A percentile compares a stretch with the other conserved stretches of the same genome.
Conservation (phyloP, 2,113 vertebrate species). For the Fulica atra region DNA sequence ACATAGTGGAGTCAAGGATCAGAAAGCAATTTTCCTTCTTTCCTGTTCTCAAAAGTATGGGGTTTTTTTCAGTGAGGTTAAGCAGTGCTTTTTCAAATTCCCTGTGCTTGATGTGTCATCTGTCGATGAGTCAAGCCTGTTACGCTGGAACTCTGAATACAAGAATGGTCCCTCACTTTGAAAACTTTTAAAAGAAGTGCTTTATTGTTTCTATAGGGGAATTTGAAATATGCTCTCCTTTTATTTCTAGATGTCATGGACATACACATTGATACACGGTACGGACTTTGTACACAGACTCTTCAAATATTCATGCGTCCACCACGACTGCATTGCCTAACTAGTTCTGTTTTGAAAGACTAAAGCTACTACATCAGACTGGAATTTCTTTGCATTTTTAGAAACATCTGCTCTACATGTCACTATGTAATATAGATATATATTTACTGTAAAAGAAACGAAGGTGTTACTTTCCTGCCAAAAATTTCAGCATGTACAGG, state of each 20-base stretch:
- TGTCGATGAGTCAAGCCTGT: slow-evolving; percentile 78
- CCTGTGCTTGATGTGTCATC: slow-evolving; percentile 79
- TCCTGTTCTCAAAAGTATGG: slow-evolving; percentile 72
- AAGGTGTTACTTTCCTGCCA: slow-evolving; percentile 26
- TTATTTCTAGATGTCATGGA: slow-evolving; percentile 35
- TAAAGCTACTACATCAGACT: slow-evolving; percentile 1
- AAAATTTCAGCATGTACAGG: slow-evolving; percentile 27
- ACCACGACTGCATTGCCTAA: neutral
- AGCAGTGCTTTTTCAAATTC: slow-evolving; percentile 78
- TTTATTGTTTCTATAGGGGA: slow-evolving; percentile 26
- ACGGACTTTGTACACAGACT: neutral
- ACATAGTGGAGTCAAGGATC: slow-evolving; percentile 69
- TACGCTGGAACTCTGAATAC: slow-evolving; percentile 65
- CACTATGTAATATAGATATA: neutral
- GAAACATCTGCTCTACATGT: slow-evolving; percentile 45
- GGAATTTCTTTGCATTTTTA: slow-evolving; percentile 46
- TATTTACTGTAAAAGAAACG: slow-evolving; percentile 43
- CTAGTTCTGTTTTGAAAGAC: neutral
- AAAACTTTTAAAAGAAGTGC: slow-evolving; percentile 44
- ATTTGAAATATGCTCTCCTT: neutral
- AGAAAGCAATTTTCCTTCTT: slow-evolving; percentile 79
- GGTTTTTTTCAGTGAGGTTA: slow-evolving; percentile 73
- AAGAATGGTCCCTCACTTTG: slow-evolving; percentile 46
- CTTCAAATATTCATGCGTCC: neutral
- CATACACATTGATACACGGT: neutral